A percentile compares a stretch with the other conserved stretches of the same genome.
These are phyloP conservation scores for Euschistus heros DNA, from an alignment of 1,140 invertebrate species.

Conservation along the genomic window DNA sequence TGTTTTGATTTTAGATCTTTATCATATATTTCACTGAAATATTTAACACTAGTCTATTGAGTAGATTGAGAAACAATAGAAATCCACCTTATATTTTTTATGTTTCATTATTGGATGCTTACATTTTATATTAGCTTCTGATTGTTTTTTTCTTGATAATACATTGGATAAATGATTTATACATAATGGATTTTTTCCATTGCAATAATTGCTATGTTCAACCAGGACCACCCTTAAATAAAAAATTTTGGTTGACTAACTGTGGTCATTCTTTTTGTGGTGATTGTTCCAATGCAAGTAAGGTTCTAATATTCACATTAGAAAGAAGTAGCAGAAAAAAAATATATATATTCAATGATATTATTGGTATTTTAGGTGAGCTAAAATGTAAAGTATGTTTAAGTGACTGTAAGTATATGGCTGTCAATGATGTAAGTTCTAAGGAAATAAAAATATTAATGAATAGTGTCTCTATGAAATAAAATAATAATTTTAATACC, in stretches of 20 bases:
- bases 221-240: conserved; percentile 15
- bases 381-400: conserved; percentile 15
- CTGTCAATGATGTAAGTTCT: conserved; percentile 20
- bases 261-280: conserved; percentile 25
- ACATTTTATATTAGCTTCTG: no score
- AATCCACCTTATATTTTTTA: no score
- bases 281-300: conserved; percentile 15
- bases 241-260: conserved; percentile 17
- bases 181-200: conserved; percentile 24
- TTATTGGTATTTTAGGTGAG: not conserved
- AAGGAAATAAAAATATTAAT: not conserved
- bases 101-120: no score
- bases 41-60: no score
- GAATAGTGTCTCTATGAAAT: not conserved
- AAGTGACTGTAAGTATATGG: conserved; percentile 15
- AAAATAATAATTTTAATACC: not conserved
- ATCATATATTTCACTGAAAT: no score
- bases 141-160: no score
- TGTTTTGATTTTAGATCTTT: no score
- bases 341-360: not conserved
- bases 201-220: conserved; percentile 20
- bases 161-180: not conserved
- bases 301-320: not conserved
- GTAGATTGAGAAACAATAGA: no score
- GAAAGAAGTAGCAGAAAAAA: not conserved